Evolutionary conservation across 2,888 invertebrate genomes (phyloP).

Genomic region (Papilio demoleus): DNA sequence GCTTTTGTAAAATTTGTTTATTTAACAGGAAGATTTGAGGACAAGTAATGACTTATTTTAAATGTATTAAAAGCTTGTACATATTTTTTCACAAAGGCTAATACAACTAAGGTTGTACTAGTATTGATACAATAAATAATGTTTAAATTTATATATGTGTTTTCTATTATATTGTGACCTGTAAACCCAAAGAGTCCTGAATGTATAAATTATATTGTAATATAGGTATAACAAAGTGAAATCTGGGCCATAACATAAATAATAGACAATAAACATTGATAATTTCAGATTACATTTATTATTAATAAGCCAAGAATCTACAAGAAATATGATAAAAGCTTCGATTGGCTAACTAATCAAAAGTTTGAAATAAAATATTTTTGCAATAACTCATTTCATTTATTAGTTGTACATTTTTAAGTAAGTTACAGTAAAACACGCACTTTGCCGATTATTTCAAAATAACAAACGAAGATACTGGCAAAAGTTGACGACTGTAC

Average conservation of each 20-base stretch:
- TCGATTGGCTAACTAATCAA: background rate
- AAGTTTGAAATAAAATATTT: background rate
- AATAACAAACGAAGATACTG: background rate
- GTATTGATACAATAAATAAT: constrained; percentile 21
- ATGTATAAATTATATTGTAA: background rate
- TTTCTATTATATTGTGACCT: background rate
- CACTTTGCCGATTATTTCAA: background rate
- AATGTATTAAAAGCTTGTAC: constrained; percentile 18
- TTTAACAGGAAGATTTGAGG: constrained; percentile 3
- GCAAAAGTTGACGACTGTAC: background rate
- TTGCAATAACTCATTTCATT: too few relatives aligned
- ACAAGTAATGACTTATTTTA: constrained; percentile 18
- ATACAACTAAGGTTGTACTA: constrained; percentile 13
- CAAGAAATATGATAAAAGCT: too few relatives aligned
- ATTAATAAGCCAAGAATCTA: too few relatives aligned
- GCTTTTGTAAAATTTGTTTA: constrained; percentile 22
- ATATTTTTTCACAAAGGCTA: constrained; percentile 20
- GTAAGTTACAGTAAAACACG: too few relatives aligned
- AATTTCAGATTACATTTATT: too few relatives aligned
- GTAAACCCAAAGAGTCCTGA: background rate
- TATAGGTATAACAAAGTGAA: background rate
- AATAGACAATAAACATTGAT: too few relatives aligned
- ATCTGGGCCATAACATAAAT: background rate
- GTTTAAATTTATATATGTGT: background rate
- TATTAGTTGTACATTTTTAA: too few relatives aligned